These are phyloP conservation scores for Gobiocypris rarus DNA, from an alignment of 2,113 vertebrate genomes.

Conservation along the genomic window DNA sequence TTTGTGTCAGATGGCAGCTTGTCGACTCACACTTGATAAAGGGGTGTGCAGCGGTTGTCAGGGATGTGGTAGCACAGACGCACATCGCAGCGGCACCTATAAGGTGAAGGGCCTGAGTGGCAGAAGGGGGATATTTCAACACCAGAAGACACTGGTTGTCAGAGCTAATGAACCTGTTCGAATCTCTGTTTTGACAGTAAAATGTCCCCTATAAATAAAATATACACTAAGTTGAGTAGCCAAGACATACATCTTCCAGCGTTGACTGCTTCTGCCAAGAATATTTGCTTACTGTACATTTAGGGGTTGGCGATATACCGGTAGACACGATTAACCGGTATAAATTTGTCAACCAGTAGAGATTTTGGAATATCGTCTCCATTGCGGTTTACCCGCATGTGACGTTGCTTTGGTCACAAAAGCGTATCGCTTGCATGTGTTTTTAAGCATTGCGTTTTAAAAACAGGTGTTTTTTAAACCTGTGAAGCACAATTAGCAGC, in stretches of 20 bases:
- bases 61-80: slow-evolving; percentile 1
- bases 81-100: slow-evolving; percentile 25
- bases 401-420: too few relatives aligned
- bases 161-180: background rate
- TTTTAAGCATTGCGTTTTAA: too few relatives aligned
- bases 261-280: slow-evolving; percentile 38
- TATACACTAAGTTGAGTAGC: background rate
- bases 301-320: too few relatives aligned
- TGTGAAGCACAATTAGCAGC: too few relatives aligned
- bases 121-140: slow-evolving; percentile 20
- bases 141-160: slow-evolving; percentile 8
- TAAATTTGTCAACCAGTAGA: too few relatives aligned
- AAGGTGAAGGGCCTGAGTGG: slow-evolving; percentile 28
- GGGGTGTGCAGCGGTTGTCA: slow-evolving; percentile 40
- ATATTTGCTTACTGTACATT: background rate
- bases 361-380: too few relatives aligned
- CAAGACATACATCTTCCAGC: slow-evolving; percentile 29
- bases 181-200: background rate
- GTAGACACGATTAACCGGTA: too few relatives aligned
- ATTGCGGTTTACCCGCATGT: too few relatives aligned
- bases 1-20: slow-evolving; percentile 53
- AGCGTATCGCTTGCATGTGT: too few relatives aligned
- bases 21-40: slow-evolving; percentile 59
- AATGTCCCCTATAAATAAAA: background rate
- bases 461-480: too few relatives aligned